Evolutionary conservation across 2,113 vertebrate species (phyloP).

Genomic region (Cepphus grylle): DNA sequence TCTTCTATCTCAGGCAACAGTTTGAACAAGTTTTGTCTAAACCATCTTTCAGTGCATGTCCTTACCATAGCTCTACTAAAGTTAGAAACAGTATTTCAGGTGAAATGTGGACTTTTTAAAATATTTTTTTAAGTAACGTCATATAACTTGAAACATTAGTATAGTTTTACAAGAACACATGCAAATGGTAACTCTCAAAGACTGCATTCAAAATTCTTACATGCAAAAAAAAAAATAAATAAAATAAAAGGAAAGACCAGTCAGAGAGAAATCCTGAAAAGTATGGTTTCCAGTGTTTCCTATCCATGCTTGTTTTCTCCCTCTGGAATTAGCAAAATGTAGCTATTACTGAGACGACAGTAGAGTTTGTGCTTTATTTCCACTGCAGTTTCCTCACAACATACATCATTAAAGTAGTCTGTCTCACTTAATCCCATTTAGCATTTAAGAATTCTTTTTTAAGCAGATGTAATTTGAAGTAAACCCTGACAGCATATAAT

Average conservation of each 20-base stretch:
- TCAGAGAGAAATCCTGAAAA: neutral
- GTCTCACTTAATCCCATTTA: neutral
- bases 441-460: neutral
- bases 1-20: neutral
- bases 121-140: neutral
- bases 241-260: neutral
- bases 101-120: neutral
- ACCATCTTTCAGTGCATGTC: neutral
- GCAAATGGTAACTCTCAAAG: neutral
- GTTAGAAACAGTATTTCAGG: neutral
- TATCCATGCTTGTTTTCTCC: neutral
- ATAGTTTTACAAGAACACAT: neutral
- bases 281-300: neutral
- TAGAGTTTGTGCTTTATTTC: neutral
- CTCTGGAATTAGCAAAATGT: neutral
- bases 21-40: neutral
- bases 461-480: neutral
- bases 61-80: neutral
- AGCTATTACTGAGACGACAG: neutral
- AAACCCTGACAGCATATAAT: neutral
- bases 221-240: neutral
- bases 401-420: neutral
- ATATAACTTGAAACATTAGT: neutral
- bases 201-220: neutral
- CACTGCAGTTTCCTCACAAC: neutral